These are phyloP conservation scores for Hydropsyche tenuis DNA, from an alignment of 1,140 invertebrate genomes.

Conservation along the genomic window DNA sequence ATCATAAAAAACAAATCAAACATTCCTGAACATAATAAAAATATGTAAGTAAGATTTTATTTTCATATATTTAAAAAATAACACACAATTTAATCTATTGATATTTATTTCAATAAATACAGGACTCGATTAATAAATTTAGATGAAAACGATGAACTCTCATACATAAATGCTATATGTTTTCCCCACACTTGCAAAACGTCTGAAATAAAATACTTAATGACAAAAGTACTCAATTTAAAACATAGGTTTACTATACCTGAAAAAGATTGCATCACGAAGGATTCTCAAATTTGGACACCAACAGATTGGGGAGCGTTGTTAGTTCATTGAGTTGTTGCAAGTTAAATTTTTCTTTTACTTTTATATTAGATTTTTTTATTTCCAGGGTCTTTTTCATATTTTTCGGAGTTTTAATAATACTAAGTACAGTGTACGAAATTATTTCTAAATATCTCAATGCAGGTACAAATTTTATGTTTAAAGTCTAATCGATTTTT, in stretches of 20 bases:
- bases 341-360: too few species aligned
- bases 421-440: constrained; percentile 21
- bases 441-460: background rate
- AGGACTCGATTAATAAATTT: background rate
- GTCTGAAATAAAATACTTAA: background rate
- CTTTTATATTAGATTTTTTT: background rate
- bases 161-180: background rate
- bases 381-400: constrained; percentile 13
- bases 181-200: constrained; percentile 4
- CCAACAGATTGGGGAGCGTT: background rate
- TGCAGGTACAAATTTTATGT: background rate
- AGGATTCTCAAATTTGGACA: background rate
- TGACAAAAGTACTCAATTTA: background rate
- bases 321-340: too few species aligned
- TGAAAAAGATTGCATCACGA: background rate
- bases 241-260: background rate
- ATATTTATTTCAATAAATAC: too few species aligned
- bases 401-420: background rate
- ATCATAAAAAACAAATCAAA: too few species aligned
- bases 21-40: too few species aligned
- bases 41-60: too few species aligned
- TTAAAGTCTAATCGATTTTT: too few species aligned
- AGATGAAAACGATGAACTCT: background rate
- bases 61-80: too few species aligned
- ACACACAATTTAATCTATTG: too few species aligned